Conservation (phyloP, 2,797 vertebrate species). For the Lophius americanus region DNA sequence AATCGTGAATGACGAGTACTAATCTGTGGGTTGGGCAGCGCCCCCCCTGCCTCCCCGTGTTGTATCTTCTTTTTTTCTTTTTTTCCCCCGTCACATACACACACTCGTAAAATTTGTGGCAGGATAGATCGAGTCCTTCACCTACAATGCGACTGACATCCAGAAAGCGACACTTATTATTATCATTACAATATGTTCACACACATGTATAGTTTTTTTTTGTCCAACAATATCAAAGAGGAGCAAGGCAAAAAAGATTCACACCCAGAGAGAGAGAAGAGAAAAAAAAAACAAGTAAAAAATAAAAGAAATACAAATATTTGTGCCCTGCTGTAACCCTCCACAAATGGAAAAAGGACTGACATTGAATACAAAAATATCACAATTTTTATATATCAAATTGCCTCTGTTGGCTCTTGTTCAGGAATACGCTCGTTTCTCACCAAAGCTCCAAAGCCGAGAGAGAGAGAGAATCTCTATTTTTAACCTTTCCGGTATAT, state of each 20-base stretch:
- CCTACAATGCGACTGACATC: constrained; percentile 84
- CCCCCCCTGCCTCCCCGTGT: constrained; percentile 47
- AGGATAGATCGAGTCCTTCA: constrained; percentile 85
- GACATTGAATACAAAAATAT: constrained; percentile 96
- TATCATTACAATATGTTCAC: constrained; percentile 79
- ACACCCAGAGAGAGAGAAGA: constrained; percentile 71
- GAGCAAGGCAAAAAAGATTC: constrained; percentile 84
- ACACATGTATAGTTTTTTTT: constrained; percentile 68
- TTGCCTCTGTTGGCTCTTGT: constrained; percentile 84
- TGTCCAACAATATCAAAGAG: constrained; percentile 86
- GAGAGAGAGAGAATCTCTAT: constrained; percentile 58
- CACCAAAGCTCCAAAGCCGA: constrained; percentile 70
- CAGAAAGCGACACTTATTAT: constrained; percentile 86
- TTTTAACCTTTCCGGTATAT: constrained; percentile 60
- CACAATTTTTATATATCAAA: constrained; percentile 92
- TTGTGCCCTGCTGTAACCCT: constrained; percentile 85
- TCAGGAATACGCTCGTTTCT: constrained; percentile 81
- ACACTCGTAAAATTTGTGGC: constrained; percentile 75
- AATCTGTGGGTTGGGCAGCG: constrained; percentile 73
- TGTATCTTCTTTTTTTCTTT: constrained; percentile 18
- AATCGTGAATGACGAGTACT: constrained; percentile 76
- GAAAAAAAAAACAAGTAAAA: constrained; percentile 39
- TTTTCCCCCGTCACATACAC: constrained; percentile 55
- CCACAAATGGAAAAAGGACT: constrained; percentile 87
- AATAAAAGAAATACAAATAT: constrained; percentile 77